A percentile compares a stretch with the other conserved stretches of the same genome.
phyloP scores from a whole-genome alignment of 2,797 vertebrate genomes.

The Lacerta agilis region DNA sequence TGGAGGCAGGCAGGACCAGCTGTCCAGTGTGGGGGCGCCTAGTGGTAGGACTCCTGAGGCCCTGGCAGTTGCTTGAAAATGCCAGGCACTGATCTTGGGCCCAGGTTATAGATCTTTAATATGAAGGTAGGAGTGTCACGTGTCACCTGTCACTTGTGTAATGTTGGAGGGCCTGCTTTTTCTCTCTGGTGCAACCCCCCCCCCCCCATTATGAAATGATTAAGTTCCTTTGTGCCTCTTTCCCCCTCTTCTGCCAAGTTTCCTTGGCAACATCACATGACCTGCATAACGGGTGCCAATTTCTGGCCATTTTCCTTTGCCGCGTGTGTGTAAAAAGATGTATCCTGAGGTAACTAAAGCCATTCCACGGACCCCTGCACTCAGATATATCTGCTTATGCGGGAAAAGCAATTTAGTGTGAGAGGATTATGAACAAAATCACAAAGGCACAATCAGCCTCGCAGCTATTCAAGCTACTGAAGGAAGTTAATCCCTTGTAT shows the following conservation, averaged over 20 bases:
- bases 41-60: background rate
- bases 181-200: background rate
- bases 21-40: background rate
- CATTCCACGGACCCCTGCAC: background rate
- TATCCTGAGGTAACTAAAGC: background rate
- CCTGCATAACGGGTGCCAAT: background rate
- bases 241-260: background rate
- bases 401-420: conserved; percentile 18
- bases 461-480: background rate
- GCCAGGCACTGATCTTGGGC: background rate
- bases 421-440: conserved; percentile 33
- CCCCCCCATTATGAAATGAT: background rate
- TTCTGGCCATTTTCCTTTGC: background rate
- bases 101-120: background rate
- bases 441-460: conserved; percentile 10
- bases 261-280: background rate
- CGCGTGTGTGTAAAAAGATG: background rate
- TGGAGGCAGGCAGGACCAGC: background rate
- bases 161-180: background rate
- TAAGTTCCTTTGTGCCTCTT: background rate
- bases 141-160: background rate
- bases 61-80: background rate
- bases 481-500: conserved; percentile 25
- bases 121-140: background rate
- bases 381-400: background rate